Evolutionary conservation across 2,888 invertebrate species (phyloP).

Genomic region (Tetragonula carbonaria): DNA sequence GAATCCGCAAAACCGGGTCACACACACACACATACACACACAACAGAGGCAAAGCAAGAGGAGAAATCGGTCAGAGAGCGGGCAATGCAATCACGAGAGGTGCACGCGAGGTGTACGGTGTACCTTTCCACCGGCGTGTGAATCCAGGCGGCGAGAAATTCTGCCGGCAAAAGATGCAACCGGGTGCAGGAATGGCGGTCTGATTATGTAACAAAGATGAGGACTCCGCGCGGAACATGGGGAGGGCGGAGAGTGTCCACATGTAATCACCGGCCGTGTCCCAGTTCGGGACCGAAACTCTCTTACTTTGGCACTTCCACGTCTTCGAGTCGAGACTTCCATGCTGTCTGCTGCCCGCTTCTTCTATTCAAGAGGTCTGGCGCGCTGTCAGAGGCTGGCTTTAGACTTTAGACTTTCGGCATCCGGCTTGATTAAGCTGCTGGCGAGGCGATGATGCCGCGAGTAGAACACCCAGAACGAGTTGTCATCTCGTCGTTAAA

Average conservation of each 20-base stretch:
- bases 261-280: conserved; percentile 64
- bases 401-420: conserved; percentile 74
- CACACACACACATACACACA: not conserved
- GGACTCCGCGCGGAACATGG: conserved; percentile 31
- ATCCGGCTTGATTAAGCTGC: conserved; percentile 78
- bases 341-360: conserved; percentile 13
- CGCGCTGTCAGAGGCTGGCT: conserved; percentile 44
- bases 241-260: conserved; percentile 59
- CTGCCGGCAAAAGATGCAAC: conserved; percentile 33
- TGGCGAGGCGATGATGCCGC: conserved; percentile 75
- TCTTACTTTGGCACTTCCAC: conserved; percentile 51
- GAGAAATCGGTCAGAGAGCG: conserved; percentile 25
- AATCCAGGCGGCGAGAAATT: conserved; percentile 18
- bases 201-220: conserved; percentile 62
- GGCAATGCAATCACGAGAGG: conserved; percentile 35
- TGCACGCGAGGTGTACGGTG: not conserved
- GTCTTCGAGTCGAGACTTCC: conserved; percentile 48
- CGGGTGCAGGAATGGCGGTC: conserved; percentile 61
- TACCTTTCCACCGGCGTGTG: conserved; percentile 20
- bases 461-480: conserved; percentile 57
- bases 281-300: conserved; percentile 59
- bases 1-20: conserved; percentile 11
- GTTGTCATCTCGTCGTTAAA: conserved; percentile 69
- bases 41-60: not conserved
- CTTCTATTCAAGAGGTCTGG: conserved; percentile 55